Percentiles rank a stretch among this genome's conserved stretches.
Evolutionary conservation across 2,797 vertebrate genomes (phyloP).

Genomic region (Mastacembelus armatus): DNA sequence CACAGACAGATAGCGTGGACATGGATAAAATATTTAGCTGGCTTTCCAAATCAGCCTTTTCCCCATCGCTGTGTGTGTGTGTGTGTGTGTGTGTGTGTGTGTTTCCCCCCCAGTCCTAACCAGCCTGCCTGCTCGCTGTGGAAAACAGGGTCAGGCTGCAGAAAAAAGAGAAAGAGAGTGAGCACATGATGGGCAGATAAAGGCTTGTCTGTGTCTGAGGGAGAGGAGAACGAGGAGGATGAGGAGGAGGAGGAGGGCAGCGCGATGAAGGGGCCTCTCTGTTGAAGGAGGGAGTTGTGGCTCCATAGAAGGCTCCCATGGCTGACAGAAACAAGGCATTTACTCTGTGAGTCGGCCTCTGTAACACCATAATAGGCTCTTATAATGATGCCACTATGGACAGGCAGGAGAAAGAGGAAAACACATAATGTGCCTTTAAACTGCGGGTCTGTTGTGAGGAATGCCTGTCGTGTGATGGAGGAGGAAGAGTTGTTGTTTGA

Average conservation of each 20-base stretch:
- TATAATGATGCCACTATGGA: slow-evolving; percentile 71
- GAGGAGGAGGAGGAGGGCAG: slow-evolving; percentile 64
- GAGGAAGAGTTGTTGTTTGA: slow-evolving; percentile 1
- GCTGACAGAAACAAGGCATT: slow-evolving; percentile 72
- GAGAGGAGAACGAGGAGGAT: slow-evolving; percentile 62
- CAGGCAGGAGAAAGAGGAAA: slow-evolving; percentile 7
- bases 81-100: slow-evolving; percentile 16
- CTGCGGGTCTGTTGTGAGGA: slow-evolving; percentile 30
- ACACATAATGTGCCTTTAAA: slow-evolving; percentile 58
- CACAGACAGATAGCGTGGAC: slow-evolving; percentile 52
- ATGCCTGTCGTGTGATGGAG: slow-evolving; percentile 28
- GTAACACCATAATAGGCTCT: slow-evolving; percentile 62
- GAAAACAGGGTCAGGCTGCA: slow-evolving; percentile 71
- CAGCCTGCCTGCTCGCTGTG: slow-evolving; percentile 53
- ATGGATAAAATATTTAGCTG: slow-evolving; percentile 68
- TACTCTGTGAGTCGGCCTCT: slow-evolving; percentile 67
- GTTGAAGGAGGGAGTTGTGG: slow-evolving; percentile 58
- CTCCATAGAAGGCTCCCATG: slow-evolving; percentile 72
- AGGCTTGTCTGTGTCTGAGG: slow-evolving; percentile 77
- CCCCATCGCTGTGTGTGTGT: slow-evolving; percentile 25
- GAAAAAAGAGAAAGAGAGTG: slow-evolving; percentile 51
- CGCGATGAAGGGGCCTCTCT: slow-evolving; percentile 77
- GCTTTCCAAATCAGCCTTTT: slow-evolving; percentile 63
- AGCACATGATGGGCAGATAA: slow-evolving; percentile 81
- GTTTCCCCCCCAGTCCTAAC: slow-evolving; percentile 50